These are phyloP conservation scores for Poeciliopsis turrubarensis DNA, from an alignment of 2,113 vertebrate genomes.

Conservation along the genomic window DNA sequence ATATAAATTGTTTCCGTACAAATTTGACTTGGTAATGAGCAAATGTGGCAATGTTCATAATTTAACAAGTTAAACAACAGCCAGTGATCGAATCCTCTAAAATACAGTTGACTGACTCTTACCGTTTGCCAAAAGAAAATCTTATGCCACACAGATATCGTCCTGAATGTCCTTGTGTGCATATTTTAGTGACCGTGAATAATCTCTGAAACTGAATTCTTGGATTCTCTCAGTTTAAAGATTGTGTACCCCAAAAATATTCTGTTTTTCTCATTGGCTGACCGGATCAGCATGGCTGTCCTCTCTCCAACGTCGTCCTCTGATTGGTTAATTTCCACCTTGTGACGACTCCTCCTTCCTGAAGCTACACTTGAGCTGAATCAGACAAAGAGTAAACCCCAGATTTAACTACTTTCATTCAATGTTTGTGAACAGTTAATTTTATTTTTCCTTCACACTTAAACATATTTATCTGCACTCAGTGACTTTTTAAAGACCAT, in stretches of 20 bases:
- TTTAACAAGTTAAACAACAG: too few species aligned
- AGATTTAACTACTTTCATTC: too few species aligned
- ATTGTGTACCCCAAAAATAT: too few species aligned
- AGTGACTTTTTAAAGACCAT: background rate
- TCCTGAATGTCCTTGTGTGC: background rate
- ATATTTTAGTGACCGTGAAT: background rate
- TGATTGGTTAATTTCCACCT: background rate
- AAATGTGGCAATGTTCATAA: background rate
- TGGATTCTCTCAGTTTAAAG: too few species aligned
- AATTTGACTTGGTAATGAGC: conserved; percentile 4
- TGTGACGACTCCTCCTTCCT: background rate
- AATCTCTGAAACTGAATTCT: background rate
- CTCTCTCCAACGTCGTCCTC: background rate
- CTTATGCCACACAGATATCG: background rate
- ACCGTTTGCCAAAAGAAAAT: background rate
- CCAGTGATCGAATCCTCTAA: background rate
- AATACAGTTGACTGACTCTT: background rate
- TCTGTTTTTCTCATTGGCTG: too few species aligned
- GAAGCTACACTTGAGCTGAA: background rate
- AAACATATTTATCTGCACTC: background rate
- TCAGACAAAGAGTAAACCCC: too few species aligned
- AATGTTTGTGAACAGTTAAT: too few species aligned
- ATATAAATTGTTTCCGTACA: background rate
- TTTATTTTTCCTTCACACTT: background rate
- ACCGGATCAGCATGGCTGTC: background rate